Percentiles rank a stretch among this genome's conserved stretches.
Evolutionary conservation across 2,797 vertebrate species (phyloP).

Genomic region (Podarcis lilfordi): DNA sequence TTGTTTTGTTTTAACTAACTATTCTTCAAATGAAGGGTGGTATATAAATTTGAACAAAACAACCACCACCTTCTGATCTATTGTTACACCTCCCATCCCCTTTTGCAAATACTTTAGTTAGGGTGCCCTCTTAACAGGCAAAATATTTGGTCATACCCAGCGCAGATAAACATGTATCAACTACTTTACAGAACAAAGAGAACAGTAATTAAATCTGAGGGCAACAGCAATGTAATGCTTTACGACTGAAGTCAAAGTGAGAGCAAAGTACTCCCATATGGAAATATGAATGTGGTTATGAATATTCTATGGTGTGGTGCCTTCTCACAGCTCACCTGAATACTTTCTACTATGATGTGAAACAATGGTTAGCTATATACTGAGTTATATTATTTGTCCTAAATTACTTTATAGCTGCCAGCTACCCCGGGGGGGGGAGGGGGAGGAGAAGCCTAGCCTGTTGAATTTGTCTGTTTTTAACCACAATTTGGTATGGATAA

Average conservation of each 20-base stretch:
- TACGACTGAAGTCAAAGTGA: not conserved
- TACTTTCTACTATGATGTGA: not conserved
- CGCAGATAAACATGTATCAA: not conserved
- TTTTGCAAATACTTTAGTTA: not conserved
- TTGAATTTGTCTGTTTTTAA: too few species aligned
- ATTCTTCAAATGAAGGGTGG: too few species aligned
- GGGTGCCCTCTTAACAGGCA: not conserved
- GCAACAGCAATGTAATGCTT: not conserved
- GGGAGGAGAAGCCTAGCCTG: not conserved
- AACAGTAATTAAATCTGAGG: not conserved
- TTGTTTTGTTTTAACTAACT: too few species aligned
- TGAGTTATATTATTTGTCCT: not conserved
- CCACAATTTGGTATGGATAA: not conserved
- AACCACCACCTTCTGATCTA: too few species aligned
- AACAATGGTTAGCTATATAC: not conserved
- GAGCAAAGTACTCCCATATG: not conserved
- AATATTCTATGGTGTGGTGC: not conserved
- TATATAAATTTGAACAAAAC: too few species aligned
- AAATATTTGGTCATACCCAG: not conserved
- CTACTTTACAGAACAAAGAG: not conserved
- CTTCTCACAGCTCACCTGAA: too few species aligned
- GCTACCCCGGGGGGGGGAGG: accelerated
- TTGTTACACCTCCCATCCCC: not conserved
- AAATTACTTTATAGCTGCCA: not conserved
- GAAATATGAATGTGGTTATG: not conserved